These are phyloP conservation scores for Lamellibrachia satsuma DNA, from an alignment of 2,888 invertebrate species.

Conservation along the genomic window DNA sequence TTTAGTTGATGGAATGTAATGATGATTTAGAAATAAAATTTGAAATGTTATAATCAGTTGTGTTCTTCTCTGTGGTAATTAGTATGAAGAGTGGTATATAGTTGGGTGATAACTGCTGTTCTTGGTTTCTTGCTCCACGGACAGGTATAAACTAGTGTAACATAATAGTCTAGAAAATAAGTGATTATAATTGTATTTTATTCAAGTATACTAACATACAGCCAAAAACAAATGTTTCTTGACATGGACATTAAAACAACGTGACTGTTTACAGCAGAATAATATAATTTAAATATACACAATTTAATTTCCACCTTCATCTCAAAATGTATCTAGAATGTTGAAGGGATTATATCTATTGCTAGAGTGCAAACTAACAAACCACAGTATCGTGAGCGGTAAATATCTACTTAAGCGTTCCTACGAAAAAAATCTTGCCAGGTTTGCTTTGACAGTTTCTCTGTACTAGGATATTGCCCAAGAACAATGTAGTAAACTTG, in stretches of 20 bases:
- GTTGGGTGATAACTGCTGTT: no score
- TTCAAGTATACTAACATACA: neutral
- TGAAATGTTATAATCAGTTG: neutral
- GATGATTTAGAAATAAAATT: slow-evolving; percentile 13
- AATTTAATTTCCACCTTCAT: neutral
- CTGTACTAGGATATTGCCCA: no score
- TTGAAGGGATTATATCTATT: neutral
- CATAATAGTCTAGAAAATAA: neutral
- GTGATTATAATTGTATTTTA: neutral
- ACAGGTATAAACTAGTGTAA: neutral
- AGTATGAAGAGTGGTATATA: neutral
- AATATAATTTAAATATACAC: neutral
- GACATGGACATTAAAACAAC: neutral
- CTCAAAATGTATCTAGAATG: neutral
- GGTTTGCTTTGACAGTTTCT: no score
- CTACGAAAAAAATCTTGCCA: neutral
- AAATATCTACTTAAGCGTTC: neutral
- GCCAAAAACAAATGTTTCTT: neutral
- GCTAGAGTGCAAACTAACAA: neutral
- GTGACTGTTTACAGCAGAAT: neutral
- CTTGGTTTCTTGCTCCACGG: no score
- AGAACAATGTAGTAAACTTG: no score
- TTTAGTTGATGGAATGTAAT: neutral
- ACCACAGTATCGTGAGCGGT: neutral
- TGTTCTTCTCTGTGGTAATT: neutral